Percentiles rank a stretch among this genome's conserved stretches.
Conservation (phyloP, 2,113 vertebrate genomes). For the Trogon surrucura region DNA sequence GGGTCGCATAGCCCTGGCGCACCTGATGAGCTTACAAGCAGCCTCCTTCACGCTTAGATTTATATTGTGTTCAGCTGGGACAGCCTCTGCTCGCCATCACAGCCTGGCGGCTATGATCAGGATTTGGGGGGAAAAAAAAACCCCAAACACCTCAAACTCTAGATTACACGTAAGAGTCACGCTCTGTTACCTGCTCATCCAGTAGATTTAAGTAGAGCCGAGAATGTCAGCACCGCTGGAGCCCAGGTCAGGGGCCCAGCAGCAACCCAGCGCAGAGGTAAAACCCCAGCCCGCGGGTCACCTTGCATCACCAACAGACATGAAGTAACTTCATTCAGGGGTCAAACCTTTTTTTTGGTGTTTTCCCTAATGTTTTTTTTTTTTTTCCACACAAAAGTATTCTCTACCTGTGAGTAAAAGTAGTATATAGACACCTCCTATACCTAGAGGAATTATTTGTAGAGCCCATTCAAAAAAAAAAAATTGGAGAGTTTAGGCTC, state of each 20-base stretch:
- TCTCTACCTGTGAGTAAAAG: neutral
- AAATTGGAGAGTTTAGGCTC: neutral
- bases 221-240: neutral
- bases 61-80: fast-evolving
- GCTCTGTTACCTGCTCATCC: fast-evolving
- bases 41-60: fast-evolving
- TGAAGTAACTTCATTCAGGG: fast-evolving
- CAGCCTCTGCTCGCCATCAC: neutral
- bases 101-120: fast-evolving
- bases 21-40: fast-evolving
- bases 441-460: neutral
- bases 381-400: neutral
- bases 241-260: neutral
- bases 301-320: neutral
- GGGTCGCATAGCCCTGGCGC: fast-evolving
- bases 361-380: neutral
- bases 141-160: neutral
- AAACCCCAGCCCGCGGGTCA: fast-evolving
- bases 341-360: fast-evolving
- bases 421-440: neutral
- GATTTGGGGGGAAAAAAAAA: neutral
- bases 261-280: fast-evolving
- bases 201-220: fast-evolving
- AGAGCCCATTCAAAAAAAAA: fast-evolving
- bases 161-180: neutral